phyloP scores from a whole-genome alignment of 2,888 invertebrate species.

The Tetrapedia diversipes region DNA sequence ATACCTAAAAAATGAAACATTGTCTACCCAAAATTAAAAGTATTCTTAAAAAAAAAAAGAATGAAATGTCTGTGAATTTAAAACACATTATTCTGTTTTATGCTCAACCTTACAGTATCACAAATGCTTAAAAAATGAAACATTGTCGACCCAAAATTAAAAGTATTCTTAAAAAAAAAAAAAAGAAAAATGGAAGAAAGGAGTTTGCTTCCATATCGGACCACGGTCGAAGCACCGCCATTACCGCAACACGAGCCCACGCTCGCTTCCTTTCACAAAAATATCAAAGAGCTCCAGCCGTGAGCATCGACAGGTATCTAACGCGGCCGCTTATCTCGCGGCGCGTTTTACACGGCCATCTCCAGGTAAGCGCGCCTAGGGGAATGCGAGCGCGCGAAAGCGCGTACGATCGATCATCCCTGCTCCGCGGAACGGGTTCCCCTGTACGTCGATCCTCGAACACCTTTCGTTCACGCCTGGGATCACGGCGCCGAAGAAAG shows the following conservation, averaged over 20 bases:
- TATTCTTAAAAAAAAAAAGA: too few species aligned
- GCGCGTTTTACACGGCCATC: slow-evolving; percentile 29
- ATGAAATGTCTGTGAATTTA: too few species aligned
- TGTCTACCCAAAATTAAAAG: too few species aligned
- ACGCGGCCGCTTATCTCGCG: slow-evolving; percentile 13
- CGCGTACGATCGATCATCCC: slow-evolving; percentile 49
- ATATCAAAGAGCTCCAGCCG: neutral
- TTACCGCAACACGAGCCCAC: neutral
- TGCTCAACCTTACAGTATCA: too few species aligned
- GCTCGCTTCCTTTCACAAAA: slow-evolving; percentile 9
- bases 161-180: too few species aligned
- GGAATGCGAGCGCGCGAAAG: neutral
- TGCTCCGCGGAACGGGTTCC: slow-evolving; percentile 42
- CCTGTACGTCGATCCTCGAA: slow-evolving; percentile 44
- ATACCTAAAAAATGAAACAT: too few species aligned
- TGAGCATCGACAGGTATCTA: slow-evolving; percentile 28
- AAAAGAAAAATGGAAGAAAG: too few species aligned
- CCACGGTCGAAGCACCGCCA: neutral
- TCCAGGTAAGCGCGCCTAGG: slow-evolving; percentile 15
- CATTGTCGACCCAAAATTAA: too few species aligned
- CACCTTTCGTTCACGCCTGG: slow-evolving; percentile 52
- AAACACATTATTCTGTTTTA: too few species aligned
- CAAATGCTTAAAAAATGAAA: too few species aligned
- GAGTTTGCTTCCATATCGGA: too few species aligned
- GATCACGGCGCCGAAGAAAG: slow-evolving; percentile 35